Percentiles rank a stretch among this genome's conserved stretches.
Evolutionary conservation across 2,888 invertebrate genomes (phyloP).

Genomic region (Criorhina ranunculi): DNA sequence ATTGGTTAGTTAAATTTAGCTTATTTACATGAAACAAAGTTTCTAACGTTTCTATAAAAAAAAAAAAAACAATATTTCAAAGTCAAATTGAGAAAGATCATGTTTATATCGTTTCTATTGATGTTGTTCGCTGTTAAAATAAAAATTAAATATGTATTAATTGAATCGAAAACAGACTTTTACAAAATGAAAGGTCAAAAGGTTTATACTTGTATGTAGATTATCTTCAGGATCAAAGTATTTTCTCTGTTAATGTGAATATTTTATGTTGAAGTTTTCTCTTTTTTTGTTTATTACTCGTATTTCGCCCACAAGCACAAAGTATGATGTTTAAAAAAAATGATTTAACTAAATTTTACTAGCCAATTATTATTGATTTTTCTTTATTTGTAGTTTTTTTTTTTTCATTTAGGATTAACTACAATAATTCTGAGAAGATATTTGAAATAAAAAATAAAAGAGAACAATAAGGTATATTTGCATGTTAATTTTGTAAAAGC

Average conservation of each 20-base stretch:
- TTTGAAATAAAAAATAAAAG: constrained; percentile 47
- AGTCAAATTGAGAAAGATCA: constrained; percentile 40
- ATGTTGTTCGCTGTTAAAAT: constrained; percentile 69
- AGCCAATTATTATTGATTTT: constrained; percentile 45
- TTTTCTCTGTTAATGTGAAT: constrained; percentile 60
- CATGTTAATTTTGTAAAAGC: constrained; percentile 71
- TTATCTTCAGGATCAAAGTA: constrained; percentile 55
- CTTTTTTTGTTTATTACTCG: constrained; percentile 9
- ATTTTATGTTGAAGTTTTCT: constrained; percentile 3
- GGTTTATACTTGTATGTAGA: constrained; percentile 32
- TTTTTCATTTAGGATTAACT: constrained; percentile 68
- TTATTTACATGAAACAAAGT: constrained; percentile 65
- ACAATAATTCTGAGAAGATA: constrained; percentile 74
- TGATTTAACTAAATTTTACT: constrained; percentile 53
- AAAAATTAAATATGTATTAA: constrained; percentile 43
- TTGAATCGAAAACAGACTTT: constrained; percentile 45
- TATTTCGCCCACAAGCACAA: constrained; percentile 64
- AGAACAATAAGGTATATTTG: constrained; percentile 63
- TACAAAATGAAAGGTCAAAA: constrained; percentile 45
- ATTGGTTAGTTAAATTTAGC: constrained; percentile 72
- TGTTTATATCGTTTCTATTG: constrained; percentile 72
- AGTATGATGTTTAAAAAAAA: constrained; percentile 33
- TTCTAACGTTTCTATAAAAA: constrained; percentile 38
- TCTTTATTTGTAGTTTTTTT: constrained; percentile 51
- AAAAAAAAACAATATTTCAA: constrained; percentile 31